Base-by-base conservation (phyloP, 1,140 invertebrate genomes). In the Plectrocnemia conspersa region DNA sequence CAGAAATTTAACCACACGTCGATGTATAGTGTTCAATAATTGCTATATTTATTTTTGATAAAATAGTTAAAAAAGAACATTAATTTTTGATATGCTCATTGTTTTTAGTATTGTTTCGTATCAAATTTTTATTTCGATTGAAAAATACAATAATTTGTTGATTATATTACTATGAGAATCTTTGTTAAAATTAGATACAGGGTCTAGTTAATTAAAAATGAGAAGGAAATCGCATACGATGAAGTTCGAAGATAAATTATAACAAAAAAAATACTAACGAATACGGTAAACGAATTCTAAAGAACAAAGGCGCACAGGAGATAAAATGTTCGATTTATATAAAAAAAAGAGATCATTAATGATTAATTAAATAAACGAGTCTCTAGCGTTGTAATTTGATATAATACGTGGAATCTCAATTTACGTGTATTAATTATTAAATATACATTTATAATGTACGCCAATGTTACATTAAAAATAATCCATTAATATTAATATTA, bases 161-260 rank as follows among this genome's bases (percentile, higher is more conserved):
- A n/a, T n/a, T n/a, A n/a, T n/a, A n/a, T n/a, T n/a, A n/a, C n/a
- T n/a, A n/a, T n/a, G n/a, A 41, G 36, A 52, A 46, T 24, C 54
- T 38, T 52, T 35, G 36, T 38, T 54, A 48, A 54, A 56, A 49
- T 61, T 61, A 61, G 59, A 55, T 45, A 61, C 59, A 61, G 59
- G 59, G 59, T 61, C 50, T 61, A 61, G 59, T 32, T 56, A 49
- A 54, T 61, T 52, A 42, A 56, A 54, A 27, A 25, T n/a, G n/a
- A n/a, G n/a, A n/a, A n/a, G 23, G 16, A 24, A 16, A 23, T 52
- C 9, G 13, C 18, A 16, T 52, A 11, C 18, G n/a, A 19, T 21
- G 3, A 53, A 41, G 23, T 47, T 10, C 35, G n/a, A n/a, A n/a
- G n/a, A 45, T 52, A 24, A 50, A 27, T 29, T 13, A 18, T 44